Evolutionary conservation across 2,113 vertebrate genomes (phyloP), one percentile per base, ranked within the genome.

Genomic region (Dasyornis broadbenti): DNA sequence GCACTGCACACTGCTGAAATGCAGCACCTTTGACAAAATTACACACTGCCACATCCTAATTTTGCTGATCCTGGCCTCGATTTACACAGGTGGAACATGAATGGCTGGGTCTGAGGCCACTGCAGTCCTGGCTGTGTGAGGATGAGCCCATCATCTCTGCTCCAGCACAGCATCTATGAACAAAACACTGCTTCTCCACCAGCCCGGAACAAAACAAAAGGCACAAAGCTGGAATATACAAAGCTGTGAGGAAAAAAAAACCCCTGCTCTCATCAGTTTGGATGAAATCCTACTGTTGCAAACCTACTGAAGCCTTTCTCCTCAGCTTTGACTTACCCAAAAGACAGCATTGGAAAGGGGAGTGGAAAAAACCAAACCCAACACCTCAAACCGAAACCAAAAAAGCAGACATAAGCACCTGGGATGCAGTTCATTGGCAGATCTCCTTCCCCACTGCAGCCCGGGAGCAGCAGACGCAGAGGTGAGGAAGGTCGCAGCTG

Each of bases 401-500:
- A 49, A 49, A 64, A 86, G 92, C 61, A 94, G 53, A 59, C 68
- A 86, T 54, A 73, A 83, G 94, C 96, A 97, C 97, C 97, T 97
- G 96, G 95, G 93, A 97, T 96, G 95, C 96, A 97, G 89, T 95
- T 97, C 97, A 97, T 97, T 26, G 28, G 94, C 95, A 91, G 86
- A 61, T 94, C 90, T 92, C 86, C 76, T 91, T 97, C 70, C 73
- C 92, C 85, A 10, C 82, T 66, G 82, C 85, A 65, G 95, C 45
- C 88, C 7, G 7, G 2, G 20, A 93, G 78, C 0, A 4, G 81
- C 90, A 86, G 78, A 35, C 76, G 13, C 8, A 0, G 61, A 93
- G 79, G 44, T 10, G 21, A 94, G 81, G 65, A 89, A 86, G 63
- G 84, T 91, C n/a, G 31, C 6, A 3, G 73, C 42, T 30, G 19